phyloP scores from a whole-genome alignment of 2,797 vertebrate genomes.

The Graptemys geographica region DNA sequence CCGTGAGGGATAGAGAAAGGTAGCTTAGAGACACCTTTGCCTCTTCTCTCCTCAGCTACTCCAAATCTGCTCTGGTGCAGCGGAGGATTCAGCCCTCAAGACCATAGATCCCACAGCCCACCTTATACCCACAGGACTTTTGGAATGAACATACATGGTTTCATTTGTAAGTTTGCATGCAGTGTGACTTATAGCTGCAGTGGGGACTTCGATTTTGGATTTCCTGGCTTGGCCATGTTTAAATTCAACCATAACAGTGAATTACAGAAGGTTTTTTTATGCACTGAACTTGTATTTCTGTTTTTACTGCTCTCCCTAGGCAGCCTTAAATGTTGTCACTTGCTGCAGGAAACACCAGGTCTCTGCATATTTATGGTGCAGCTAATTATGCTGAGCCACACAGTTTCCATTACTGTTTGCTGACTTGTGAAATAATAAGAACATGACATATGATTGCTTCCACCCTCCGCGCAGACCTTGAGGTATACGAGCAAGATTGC shows the following conservation, averaged over 20 bases:
- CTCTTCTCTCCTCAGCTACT: background rate
- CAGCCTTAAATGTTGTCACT: background rate
- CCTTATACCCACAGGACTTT: background rate
- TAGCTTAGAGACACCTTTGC: background rate
- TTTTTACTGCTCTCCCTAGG: conserved; percentile 4
- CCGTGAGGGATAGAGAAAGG: background rate
- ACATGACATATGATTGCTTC: background rate
- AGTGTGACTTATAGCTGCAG: background rate
- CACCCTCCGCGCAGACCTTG: background rate
- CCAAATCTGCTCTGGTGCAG: background rate
- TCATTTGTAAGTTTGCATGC: rapidly evolving
- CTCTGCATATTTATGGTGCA: conserved; percentile 7
- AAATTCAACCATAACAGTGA: background rate
- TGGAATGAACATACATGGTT: background rate
- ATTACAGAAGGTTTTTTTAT: background rate
- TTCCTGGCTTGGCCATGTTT: background rate
- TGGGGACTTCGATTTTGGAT: background rate
- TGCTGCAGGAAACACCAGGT: background rate
- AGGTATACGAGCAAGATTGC: background rate
- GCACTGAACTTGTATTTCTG: background rate
- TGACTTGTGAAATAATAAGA: conserved; percentile 35
- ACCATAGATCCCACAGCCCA: background rate
- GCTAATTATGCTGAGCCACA: background rate
- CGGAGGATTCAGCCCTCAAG: background rate
- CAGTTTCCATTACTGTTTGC: background rate